Evolutionary conservation across 1,140 invertebrate species (phyloP).

Genomic region (Carcinoscorpius rotundicauda): DNA sequence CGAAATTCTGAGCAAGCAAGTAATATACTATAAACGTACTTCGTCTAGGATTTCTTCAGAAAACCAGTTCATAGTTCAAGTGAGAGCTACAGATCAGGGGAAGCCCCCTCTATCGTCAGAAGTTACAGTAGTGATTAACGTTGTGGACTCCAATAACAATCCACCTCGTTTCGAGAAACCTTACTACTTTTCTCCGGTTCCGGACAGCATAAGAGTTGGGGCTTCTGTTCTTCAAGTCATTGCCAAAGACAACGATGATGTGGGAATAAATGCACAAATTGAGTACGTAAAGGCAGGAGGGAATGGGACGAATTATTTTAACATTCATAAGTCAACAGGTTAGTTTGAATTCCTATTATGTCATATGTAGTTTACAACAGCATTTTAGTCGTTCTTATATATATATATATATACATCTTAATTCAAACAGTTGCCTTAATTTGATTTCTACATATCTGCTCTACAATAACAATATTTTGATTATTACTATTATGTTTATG

Average conservation of each 20-base stretch:
- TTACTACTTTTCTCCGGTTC: conserved; percentile 66
- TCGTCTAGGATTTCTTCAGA: conserved; percentile 62
- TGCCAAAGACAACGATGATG: conserved; percentile 63
- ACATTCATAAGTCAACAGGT: conserved; percentile 57
- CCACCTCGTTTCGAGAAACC: conserved; percentile 60
- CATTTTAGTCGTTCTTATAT: too few relatives aligned
- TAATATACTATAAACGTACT: conserved; percentile 42
- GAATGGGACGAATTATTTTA: conserved; percentile 66
- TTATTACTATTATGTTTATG: too few relatives aligned
- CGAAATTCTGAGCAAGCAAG: conserved; percentile 71
- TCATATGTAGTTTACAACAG: too few relatives aligned
- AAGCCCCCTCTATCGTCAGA: conserved; percentile 80
- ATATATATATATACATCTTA: too few relatives aligned
- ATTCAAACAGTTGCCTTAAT: too few relatives aligned
- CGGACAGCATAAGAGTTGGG: conserved; percentile 54
- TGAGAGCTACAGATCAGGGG: conserved; percentile 82
- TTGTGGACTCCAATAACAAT: conserved; percentile 83
- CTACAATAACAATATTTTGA: too few relatives aligned
- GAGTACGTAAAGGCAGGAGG: conserved; percentile 60
- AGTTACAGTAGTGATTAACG: conserved; percentile 67
- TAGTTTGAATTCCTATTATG: conserved; percentile 2
- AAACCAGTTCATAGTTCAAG: conserved; percentile 69
- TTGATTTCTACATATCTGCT: too few relatives aligned
- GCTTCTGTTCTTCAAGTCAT: conserved; percentile 51
- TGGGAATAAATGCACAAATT: conserved; percentile 74